These are phyloP conservation scores for Nicator chloris DNA, from an alignment of 2,113 vertebrate species.

Conservation along the genomic window DNA sequence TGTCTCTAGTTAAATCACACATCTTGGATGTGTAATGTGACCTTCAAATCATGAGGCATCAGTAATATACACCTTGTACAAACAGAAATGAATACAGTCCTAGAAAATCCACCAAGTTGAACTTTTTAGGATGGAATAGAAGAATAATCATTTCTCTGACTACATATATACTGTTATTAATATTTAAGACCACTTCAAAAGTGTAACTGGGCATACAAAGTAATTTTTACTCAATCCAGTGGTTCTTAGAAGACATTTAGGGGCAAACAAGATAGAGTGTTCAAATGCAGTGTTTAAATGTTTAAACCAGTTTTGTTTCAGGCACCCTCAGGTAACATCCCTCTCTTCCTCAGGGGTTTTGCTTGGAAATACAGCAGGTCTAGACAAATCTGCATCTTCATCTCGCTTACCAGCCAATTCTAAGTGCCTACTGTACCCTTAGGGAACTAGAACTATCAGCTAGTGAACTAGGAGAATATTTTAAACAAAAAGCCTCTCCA, in stretches of 20 bases:
- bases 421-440: neutral
- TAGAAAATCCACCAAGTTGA: neutral
- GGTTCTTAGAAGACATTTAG: neutral
- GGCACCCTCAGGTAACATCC: neutral
- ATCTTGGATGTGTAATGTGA: neutral
- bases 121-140: neutral
- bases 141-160: neutral
- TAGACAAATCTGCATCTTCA: neutral
- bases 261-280: neutral
- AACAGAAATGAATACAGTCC: neutral
- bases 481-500: neutral
- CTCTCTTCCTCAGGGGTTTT: neutral
- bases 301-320: neutral
- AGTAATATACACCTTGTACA: neutral
- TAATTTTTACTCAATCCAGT: neutral
- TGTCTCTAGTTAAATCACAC: neutral
- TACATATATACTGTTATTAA: neutral
- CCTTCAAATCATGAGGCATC: neutral
- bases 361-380: neutral
- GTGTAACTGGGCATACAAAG: neutral
- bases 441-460: neutral
- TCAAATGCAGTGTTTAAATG: neutral
- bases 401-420: neutral
- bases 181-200: neutral
- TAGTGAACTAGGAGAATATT: neutral